Conservation (phyloP, 2,888 invertebrate genomes). For the Brachylomia viminalis region DNA sequence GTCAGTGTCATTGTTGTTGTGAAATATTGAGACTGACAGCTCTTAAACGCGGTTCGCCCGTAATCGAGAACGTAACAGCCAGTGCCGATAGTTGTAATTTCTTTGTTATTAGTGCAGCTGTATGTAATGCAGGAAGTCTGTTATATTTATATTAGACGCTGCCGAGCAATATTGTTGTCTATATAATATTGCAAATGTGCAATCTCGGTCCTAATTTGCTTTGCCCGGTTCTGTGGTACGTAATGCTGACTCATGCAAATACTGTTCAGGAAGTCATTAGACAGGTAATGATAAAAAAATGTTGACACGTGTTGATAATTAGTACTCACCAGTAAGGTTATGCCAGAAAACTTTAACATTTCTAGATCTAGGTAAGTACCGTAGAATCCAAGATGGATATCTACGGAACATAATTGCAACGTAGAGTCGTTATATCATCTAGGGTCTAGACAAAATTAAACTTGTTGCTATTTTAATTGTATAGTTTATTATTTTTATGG, state of each 20-base stretch:
- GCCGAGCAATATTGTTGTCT: slow-evolving; percentile 8
- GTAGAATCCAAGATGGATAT: slow-evolving; percentile 4
- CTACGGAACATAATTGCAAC: slow-evolving; percentile 21
- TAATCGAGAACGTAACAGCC: neutral
- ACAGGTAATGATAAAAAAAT: too few species aligned
- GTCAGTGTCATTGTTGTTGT: neutral
- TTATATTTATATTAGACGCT: slow-evolving; percentile 9
- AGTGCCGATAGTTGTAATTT: neutral
- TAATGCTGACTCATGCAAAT: slow-evolving; percentile 20
- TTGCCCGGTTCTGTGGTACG: slow-evolving; percentile 6
- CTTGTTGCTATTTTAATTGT: too few species aligned
- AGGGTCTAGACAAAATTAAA: too few species aligned
- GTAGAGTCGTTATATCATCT: slow-evolving; percentile 24
- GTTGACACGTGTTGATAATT: too few species aligned
- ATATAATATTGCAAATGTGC: slow-evolving; percentile 22
- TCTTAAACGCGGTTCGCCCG: neutral
- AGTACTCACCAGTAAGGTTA: neutral
- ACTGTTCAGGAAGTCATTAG: neutral
- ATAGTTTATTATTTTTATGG: too few species aligned
- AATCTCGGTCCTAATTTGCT: slow-evolving; percentile 19
- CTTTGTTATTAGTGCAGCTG: slow-evolving; percentile 10
- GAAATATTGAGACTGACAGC: neutral
- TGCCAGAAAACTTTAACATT: neutral
- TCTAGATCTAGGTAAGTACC: neutral
- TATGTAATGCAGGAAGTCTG: slow-evolving; percentile 31